Evolutionary conservation across 2,888 invertebrate genomes (phyloP), one percentile per base, ranked within the genome.

Genomic region (Coenonympha arcania): DNA sequence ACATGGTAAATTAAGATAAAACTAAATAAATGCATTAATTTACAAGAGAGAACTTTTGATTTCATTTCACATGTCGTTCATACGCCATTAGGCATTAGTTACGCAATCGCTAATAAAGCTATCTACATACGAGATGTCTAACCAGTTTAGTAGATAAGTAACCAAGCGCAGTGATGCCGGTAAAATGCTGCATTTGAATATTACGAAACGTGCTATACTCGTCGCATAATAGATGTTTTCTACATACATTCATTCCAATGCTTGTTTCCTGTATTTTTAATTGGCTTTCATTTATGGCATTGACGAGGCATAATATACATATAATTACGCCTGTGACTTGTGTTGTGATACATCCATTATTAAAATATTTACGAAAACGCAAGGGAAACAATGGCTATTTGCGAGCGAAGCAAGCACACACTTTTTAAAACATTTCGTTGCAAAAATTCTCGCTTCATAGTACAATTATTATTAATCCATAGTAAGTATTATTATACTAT

Each of bases 181-280:
- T 53, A 53, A 50, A 46, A 46, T 42, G 33, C 42, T 42, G 28
- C 49, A 46, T 53, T 43, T 53, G 42, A 53, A 53, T 53, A 53
- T 53, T 53, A 42, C 46, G 53, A 53, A 50, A 53, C 24, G 11
- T 36, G 13, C 18, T 19, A 52, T 30, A 41, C 31, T 15, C 41
- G 20, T 46, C 46, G 46, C 31, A 50, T 50, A 48, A 22, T 47
- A 15, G 16, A 15, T 33, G 15, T 19, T 4, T 4, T 1, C 15
- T 22, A 22, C 37, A 44, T n/a, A 22, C 34, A 30, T 42, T 48
- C 42, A 6, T 48, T 34, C 15, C 13, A 4, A 15, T 2, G 4
- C 8, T 43, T 37, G 20, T 19, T 41, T 41, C 41, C 41, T 30
- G 19, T 18, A 18, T 41, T 41, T 34, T 41, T 18, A 28, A 18